Percentiles rank a stretch among this genome's conserved stretches.
These are phyloP conservation scores for Neodiprion lecontei DNA, from an alignment of 1,140 invertebrate species.

Conservation along the genomic window DNA sequence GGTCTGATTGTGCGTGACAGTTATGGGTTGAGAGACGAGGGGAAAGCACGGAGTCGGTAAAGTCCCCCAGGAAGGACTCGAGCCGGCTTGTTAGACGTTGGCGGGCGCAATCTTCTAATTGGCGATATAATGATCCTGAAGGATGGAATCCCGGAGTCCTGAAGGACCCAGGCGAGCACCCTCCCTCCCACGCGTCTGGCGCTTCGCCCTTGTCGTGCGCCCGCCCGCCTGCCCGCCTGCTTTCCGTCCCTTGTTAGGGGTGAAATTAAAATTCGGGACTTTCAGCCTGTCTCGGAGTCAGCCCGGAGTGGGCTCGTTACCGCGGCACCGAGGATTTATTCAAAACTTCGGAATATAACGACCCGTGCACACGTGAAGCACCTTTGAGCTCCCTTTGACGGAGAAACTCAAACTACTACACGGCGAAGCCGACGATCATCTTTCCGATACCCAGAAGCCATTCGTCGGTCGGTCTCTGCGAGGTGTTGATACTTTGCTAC, in stretches of 20 bases:
- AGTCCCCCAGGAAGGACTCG: slow-evolving; percentile 45
- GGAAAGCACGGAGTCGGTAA: not conserved
- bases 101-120: slow-evolving; percentile 61
- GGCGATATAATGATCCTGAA: slow-evolving; percentile 64
- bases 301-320: slow-evolving; percentile 13
- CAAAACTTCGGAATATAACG: not conserved
- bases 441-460: no score
- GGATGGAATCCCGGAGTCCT: slow-evolving; percentile 57
- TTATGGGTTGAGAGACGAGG: not conserved
- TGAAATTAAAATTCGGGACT: slow-evolving; percentile 60
- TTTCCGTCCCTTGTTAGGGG: slow-evolving; percentile 51
- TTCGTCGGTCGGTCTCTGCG: no score
- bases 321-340: not conserved
- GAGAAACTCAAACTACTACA: not conserved
- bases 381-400: not conserved
- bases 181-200: slow-evolving; percentile 3
- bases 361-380: not conserved
- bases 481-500: no score
- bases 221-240: slow-evolving; percentile 28
- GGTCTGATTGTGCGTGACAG: no score
- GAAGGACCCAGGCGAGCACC: slow-evolving; percentile 45
- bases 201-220: slow-evolving; percentile 36
- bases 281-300: slow-evolving; percentile 12
- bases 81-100: slow-evolving; percentile 59
- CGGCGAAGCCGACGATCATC: no score